These are phyloP conservation scores for Cephonodes hylas DNA, from an alignment of 2,888 invertebrate genomes.

Conservation along the genomic window DNA sequence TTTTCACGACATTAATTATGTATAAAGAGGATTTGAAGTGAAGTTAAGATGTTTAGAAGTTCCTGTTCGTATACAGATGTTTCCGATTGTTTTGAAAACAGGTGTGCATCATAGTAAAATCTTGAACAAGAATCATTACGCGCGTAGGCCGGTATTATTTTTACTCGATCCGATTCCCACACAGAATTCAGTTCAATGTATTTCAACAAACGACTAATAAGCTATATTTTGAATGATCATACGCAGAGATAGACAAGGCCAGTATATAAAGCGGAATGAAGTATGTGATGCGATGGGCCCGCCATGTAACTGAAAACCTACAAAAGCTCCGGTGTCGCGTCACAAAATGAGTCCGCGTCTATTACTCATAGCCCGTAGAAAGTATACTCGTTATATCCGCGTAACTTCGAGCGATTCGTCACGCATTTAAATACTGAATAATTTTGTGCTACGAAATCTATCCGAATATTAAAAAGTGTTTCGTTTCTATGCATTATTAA, in stretches of 20 bases:
- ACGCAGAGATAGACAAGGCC: too few relatives aligned
- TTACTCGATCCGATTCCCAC: too few relatives aligned
- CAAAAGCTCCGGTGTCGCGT: conserved; percentile 53
- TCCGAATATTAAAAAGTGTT: conserved; percentile 9
- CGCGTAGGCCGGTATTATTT: too few relatives aligned
- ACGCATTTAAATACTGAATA: conserved; percentile 38
- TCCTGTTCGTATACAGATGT: background rate
- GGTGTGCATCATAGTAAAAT: too few relatives aligned
- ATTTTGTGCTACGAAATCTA: conserved; percentile 12
- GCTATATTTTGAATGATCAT: too few relatives aligned
- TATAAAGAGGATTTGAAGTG: background rate
- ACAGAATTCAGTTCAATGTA: too few relatives aligned
- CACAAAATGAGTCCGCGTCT: conserved; percentile 39
- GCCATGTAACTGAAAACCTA: conserved; percentile 63
- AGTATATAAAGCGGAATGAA: background rate
- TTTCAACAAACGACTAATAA: too few relatives aligned
- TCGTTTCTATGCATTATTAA: conserved; percentile 9
- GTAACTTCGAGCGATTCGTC: conserved; percentile 50
- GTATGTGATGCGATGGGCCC: conserved; percentile 20
- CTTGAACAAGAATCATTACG: too few relatives aligned
- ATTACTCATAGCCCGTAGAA: conserved; percentile 67
- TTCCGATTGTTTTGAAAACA: too few relatives aligned
- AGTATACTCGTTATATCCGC: conserved; percentile 48
- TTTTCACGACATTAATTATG: background rate
- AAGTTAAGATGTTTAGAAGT: background rate